Base-by-base conservation (phyloP, 2,113 vertebrate genomes). In the Amphiprion ocellaris region DNA sequence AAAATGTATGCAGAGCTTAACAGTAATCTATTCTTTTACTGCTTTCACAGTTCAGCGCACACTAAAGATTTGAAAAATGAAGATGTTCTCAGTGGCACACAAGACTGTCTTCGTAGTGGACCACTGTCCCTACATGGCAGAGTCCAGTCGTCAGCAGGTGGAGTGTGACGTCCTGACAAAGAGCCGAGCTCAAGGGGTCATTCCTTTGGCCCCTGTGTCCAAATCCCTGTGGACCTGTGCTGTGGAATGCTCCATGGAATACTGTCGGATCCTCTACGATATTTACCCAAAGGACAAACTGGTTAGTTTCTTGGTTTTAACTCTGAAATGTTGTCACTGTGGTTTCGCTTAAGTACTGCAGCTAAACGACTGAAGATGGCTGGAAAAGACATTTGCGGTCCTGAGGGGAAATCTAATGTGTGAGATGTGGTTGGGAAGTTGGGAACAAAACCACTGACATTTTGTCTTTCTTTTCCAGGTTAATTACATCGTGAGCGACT, bases 91-190 rank as follows among this genome's bases (percentile, higher is more conserved):
- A 0, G 96, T 98, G 87, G 95, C 97, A 44, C 98, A 99, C 92
- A 99, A 99, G 95, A 99, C 98, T 0, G 98, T 97, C 33, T 99
- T 99, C 7, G 98, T 99, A 71, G 97, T 99, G 88, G 98, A 99
- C 92, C 98, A 98, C 94, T 99, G 98, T 86, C 97, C 97, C 0
- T 99, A 99, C 90, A 99, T 99, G 98, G 95, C 97, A 14, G 98
- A 99, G 78, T 99, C 98, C 8, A 97, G 98, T 89, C 93, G 97
- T 47, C 98, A 99, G 80, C 96, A 98, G 89, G 98, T 99, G 2
- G 98, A 99, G 76, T 99, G 98, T n/a, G 98, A 99, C 67, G 97
- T 99, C 94, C 84, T 99, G 86, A 97, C 97, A 47, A 99, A 99
- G 92, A 99, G 96, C 30, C 95, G 98, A 23, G 94, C 95, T 15